Base-by-base conservation (phyloP, 2,888 invertebrate species). In the Andrena bicolor region DNA sequence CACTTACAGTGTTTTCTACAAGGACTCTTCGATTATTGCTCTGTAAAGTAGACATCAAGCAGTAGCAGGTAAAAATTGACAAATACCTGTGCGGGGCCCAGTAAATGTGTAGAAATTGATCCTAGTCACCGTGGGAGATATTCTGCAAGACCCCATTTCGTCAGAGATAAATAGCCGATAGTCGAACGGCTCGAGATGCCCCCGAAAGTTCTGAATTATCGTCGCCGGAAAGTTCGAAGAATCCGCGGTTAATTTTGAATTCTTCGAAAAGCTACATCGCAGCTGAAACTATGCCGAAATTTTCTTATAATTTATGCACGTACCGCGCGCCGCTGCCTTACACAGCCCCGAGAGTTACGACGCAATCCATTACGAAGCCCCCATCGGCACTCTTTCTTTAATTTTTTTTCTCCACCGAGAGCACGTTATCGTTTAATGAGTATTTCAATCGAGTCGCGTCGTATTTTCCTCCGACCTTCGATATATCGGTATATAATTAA, bases 121-220 rank as follows among this genome's bases (percentile, higher is more conserved):
- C 23, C 0, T 23, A 20, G 56, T 26, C 10, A 56, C 56, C 23
- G 60, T 41, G 58, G 26, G 26, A 49, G 58, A 65, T n/a, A 26
- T 51, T 49, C 30, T 3, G 8, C 35, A 20, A 41, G 71, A 61
- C 32, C 35, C 60, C 26, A 32, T 60, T 65, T 58, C 60, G 60
- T 74, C 71, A 53, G 71, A 83, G 83, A 83, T 71, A 83, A 82
- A 83, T 77, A 78, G 76, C 74, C 73, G 61, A 74, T 76, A 76
- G 66, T 30, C 65, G 68, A 35, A 63, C 23, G 60, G 26, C 5
- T 60, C 69, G 70, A 88, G 83, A 80, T 86, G 16, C 82, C 83
- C 85, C 72, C 70, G 83, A 86, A 92, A 91, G 80, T 92, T 91
- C 83, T 90, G 88, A 92, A 89, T 92, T 91, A 92, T 92, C 89